These are phyloP conservation scores for Oplegnathus fasciatus DNA, from an alignment of 2,113 vertebrate species.

Conservation along the genomic window DNA sequence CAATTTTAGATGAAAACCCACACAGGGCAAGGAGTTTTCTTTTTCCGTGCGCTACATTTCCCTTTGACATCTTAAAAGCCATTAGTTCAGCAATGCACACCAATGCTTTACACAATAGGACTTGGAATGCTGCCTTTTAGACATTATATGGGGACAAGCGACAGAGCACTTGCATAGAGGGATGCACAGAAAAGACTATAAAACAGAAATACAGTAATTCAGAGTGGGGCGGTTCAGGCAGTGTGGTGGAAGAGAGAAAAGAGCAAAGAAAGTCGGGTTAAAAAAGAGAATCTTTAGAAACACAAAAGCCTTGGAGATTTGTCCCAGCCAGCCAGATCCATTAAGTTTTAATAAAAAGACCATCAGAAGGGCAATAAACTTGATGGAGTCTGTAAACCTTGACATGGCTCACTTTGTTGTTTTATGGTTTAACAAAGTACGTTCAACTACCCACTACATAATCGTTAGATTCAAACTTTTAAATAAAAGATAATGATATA, in stretches of 20 bases:
- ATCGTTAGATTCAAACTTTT: conserved; percentile 16
- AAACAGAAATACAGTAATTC: conserved; percentile 37
- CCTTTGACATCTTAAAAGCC: conserved; percentile 80
- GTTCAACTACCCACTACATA: neutral
- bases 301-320: conserved; percentile 44
- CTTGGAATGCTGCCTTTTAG: conserved; percentile 64
- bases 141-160: conserved; percentile 63
- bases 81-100: conserved; percentile 81
- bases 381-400: conserved; percentile 46
- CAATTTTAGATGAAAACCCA: conserved; percentile 73
- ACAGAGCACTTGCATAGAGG: conserved; percentile 44
- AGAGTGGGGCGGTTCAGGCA: neutral
- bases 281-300: conserved; percentile 36
- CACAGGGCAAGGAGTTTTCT: conserved; percentile 63
- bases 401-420: conserved; percentile 27
- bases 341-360: conserved; percentile 66
- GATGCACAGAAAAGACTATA: conserved; percentile 31
- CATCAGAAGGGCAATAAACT: conserved; percentile 32
- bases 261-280: neutral
- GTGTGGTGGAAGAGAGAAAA: neutral
- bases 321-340: conserved; percentile 45
- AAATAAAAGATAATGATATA: neutral
- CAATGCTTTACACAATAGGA: conserved; percentile 65
- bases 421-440: conserved; percentile 34
- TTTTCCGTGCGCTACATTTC: conserved; percentile 66